These are phyloP conservation scores for Synodontis membranacea DNA, from an alignment of 2,113 vertebrate species.

Conservation along the genomic window DNA sequence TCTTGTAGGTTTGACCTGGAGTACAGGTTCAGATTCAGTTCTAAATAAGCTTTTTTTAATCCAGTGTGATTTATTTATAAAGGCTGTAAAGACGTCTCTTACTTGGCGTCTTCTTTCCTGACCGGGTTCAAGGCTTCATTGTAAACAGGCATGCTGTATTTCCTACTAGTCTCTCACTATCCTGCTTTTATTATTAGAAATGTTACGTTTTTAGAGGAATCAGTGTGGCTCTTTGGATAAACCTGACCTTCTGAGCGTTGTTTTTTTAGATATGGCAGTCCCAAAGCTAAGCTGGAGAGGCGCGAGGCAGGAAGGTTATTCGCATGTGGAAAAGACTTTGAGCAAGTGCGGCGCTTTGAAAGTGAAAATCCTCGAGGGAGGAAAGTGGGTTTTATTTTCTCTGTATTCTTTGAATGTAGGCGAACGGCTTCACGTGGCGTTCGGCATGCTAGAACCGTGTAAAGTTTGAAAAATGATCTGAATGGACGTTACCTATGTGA, in stretches of 20 bases:
- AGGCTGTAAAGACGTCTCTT: neutral
- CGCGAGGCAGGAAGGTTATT: neutral
- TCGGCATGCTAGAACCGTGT: neutral
- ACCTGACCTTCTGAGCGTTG: neutral
- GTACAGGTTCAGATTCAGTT: neutral
- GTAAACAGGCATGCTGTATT: neutral
- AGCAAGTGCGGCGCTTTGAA: neutral
- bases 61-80: too few relatives aligned
- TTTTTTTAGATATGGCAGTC: neutral
- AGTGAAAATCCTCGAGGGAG: neutral
- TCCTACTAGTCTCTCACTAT: neutral
- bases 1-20: neutral
- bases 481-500: neutral
- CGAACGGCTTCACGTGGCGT: neutral
- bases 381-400: neutral
- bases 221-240: neutral
- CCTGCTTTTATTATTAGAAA: neutral
- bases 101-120: neutral
- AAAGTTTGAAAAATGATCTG: too few relatives aligned
- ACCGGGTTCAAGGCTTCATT: neutral
- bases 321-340: conserved; percentile 15
- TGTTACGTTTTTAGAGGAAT: neutral
- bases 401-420: neutral
- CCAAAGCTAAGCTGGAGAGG: neutral
- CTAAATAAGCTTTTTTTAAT: neutral